Percentiles rank a stretch among this genome's conserved stretches.
Evolutionary conservation across 2,113 vertebrate species (phyloP).

Genomic region (Phocoena phocoena): DNA sequence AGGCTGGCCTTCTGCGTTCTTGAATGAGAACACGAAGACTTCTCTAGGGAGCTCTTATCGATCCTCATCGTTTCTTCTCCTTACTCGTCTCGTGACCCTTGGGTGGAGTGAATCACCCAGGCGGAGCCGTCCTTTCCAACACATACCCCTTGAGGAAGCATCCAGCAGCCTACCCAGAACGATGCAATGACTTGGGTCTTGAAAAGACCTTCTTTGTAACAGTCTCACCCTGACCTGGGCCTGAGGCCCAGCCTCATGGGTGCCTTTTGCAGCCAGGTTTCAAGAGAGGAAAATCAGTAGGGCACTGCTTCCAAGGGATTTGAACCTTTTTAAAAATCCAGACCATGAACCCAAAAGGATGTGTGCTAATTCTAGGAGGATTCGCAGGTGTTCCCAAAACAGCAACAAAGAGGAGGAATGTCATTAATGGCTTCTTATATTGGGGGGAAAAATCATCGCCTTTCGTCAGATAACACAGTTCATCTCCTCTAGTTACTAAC

Average conservation of each 20-base stretch:
- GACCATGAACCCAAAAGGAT: not conserved
- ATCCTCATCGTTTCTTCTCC: not conserved
- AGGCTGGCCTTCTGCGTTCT: not conserved
- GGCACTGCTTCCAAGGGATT: not conserved
- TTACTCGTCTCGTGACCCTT: not conserved
- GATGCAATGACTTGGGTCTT: not conserved
- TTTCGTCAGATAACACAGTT: conserved; percentile 9
- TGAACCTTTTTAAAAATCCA: not conserved
- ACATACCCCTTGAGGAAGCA: not conserved
- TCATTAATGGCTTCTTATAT: not conserved
- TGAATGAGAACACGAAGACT: not conserved
- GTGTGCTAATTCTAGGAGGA: not conserved
- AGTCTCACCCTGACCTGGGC: not conserved
- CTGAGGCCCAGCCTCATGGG: not conserved
- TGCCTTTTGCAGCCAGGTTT: not conserved
- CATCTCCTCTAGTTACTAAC: not conserved
- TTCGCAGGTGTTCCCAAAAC: not conserved
- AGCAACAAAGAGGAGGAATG: not conserved
- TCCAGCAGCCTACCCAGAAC: not conserved
- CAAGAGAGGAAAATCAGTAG: not conserved
- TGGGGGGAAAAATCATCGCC: not conserved
- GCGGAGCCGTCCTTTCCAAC: not conserved
- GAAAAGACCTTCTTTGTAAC: not conserved
- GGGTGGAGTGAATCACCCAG: not conserved
- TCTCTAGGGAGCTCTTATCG: not conserved